Conservation (phyloP, 2,113 vertebrate genomes). For the Platycercus adscitus region DNA sequence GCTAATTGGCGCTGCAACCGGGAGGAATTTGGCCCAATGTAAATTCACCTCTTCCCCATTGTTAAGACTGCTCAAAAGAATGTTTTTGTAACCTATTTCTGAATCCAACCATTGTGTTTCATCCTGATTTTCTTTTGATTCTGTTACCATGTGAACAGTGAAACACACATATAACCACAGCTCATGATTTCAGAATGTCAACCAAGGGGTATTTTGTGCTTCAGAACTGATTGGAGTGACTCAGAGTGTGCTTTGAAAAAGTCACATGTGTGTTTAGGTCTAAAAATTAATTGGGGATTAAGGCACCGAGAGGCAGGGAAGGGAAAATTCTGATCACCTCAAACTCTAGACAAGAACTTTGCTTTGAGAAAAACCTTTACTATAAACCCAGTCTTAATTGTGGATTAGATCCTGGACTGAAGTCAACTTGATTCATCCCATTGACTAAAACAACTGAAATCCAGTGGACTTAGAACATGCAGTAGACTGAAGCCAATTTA, state of each 20-base stretch:
- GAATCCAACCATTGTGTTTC: constrained; percentile 60
- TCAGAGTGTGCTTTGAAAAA: constrained; percentile 52
- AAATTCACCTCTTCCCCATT: constrained; percentile 32
- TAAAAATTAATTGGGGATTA: constrained; percentile 65
- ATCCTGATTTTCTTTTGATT: constrained; percentile 69
- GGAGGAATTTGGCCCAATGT: constrained; percentile 49
- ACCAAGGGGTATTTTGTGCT: constrained; percentile 57
- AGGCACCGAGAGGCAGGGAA: constrained; percentile 2
- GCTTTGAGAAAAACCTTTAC: constrained; percentile 9
- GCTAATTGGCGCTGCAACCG: constrained; percentile 43
- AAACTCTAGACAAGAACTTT: constrained; percentile 8
- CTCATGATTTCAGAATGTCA: constrained; percentile 67
- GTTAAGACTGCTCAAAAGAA: constrained; percentile 44
- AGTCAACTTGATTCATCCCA: constrained; percentile 6
- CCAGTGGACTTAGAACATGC: not conserved
- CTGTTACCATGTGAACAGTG: constrained; percentile 74
- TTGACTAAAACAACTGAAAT: not conserved
- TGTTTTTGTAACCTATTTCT: constrained; percentile 59
- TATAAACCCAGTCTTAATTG: not conserved
- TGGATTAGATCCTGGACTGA: not conserved
- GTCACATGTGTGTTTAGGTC: constrained; percentile 32
- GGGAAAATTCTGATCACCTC: constrained; percentile 16
- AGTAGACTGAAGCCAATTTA: not conserved
- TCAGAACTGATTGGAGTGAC: constrained; percentile 47
- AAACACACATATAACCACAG: constrained; percentile 69